Conservation (phyloP, 2,797 vertebrate genomes). For the Sparus aurata region DNA sequence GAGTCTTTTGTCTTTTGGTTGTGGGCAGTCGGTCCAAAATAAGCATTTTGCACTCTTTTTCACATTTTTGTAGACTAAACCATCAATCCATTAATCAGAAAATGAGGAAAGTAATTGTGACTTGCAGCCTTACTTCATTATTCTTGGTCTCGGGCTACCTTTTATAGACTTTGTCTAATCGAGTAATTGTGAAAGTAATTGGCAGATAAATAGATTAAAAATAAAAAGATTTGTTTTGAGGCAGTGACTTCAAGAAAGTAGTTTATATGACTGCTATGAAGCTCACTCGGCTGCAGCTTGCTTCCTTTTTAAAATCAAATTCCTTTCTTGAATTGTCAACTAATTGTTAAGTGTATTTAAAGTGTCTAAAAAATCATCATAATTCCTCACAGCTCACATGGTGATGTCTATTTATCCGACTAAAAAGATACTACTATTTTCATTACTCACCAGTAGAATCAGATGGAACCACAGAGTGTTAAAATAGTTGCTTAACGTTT, state of each 20-base stretch:
- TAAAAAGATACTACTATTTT: not conserved
- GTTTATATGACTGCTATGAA: not conserved
- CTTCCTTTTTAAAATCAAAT: not conserved
- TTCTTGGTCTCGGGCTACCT: no score
- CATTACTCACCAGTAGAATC: not conserved
- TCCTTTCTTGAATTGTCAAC: not conserved
- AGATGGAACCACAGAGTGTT: not conserved
- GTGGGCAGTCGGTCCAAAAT: no score
- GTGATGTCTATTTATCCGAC: not conserved
- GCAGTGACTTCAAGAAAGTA: not conserved
- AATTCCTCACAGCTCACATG: not conserved
- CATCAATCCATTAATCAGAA: no score
- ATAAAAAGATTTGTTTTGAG: no score
- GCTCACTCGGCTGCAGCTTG: not conserved
- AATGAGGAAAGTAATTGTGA: no score
- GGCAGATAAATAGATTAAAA: no score
- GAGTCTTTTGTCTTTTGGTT: no score
- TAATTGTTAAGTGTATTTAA: not conserved
- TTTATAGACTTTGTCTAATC: no score
- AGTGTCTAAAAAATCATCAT: not conserved
- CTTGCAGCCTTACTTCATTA: no score
- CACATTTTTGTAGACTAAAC: no score
- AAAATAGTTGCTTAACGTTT: not conserved
- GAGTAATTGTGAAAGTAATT: no score
- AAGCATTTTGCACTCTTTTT: no score